These are phyloP conservation scores for Polyploca ridens DNA, from an alignment of 2,888 invertebrate genomes.

Conservation along the genomic window DNA sequence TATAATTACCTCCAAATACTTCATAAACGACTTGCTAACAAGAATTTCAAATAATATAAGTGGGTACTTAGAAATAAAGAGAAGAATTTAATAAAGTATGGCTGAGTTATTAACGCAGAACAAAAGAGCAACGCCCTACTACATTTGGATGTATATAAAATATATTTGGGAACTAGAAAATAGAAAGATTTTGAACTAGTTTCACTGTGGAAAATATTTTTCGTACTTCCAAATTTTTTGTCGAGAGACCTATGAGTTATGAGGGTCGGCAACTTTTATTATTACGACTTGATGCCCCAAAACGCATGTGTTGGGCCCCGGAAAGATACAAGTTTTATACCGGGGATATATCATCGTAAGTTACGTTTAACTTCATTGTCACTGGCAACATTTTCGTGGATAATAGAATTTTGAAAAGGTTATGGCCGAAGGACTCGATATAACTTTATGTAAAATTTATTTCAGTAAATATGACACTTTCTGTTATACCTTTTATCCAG, in stretches of 20 bases:
- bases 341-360: conserved; percentile 31
- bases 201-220: not conserved
- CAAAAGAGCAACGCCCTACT: not conserved
- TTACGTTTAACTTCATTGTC: conserved; percentile 21
- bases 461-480: too few species aligned
- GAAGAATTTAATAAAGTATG: not conserved
- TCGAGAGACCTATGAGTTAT: conserved; percentile 41
- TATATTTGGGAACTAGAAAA: too few species aligned
- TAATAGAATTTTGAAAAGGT: conserved; percentile 11
- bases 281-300: conserved; percentile 41
- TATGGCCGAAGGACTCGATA: not conserved
- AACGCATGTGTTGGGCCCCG: conserved; percentile 39
- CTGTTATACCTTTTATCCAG: too few species aligned
- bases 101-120: not conserved
- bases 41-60: conserved; percentile 4
- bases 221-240: conserved; percentile 13
- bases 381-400: conserved; percentile 12
- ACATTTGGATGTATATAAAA: too few species aligned
- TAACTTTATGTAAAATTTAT: not conserved
- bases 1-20: not conserved
- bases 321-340: conserved; percentile 40
- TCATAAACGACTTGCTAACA: not conserved
- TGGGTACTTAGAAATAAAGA: not conserved
- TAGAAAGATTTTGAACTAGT: too few species aligned
- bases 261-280: conserved; percentile 50